phyloP scores from a whole-genome alignment of 2,888 invertebrate species.

The Ferrisia virgata region DNA sequence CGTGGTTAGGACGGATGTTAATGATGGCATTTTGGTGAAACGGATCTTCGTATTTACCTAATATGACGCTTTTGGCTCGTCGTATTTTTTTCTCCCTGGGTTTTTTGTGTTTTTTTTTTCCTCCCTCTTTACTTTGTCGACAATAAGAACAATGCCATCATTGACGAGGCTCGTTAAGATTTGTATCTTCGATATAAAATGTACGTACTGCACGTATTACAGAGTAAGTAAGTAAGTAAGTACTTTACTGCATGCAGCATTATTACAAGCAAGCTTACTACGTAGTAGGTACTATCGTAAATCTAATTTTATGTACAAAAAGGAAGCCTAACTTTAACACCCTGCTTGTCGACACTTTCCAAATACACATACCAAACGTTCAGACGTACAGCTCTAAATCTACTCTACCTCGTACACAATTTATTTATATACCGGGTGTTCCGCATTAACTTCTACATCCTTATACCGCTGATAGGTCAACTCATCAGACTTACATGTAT shows the following conservation, averaged over 20 bases:
- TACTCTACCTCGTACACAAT: neutral
- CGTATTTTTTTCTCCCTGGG: too few species aligned
- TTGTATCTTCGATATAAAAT: neutral
- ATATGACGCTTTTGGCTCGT: neutral
- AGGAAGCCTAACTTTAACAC: neutral
- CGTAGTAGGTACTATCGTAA: neutral
- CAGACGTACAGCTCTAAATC: too few species aligned
- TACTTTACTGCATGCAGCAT: too few species aligned
- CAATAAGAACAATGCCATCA: neutral
- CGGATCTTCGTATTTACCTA: slow-evolving; percentile 34
- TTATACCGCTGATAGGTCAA: too few species aligned
- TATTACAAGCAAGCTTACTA: too few species aligned
- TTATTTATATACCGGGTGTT: too few species aligned
- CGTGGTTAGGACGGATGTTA: slow-evolving; percentile 36
- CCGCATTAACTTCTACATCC: too few species aligned
- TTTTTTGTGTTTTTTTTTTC: neutral
- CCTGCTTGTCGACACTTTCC: neutral
- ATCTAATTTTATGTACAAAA: neutral
- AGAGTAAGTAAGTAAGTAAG: too few species aligned
- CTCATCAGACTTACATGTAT: too few species aligned
- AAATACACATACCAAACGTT: too few species aligned
- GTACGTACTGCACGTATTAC: neutral
- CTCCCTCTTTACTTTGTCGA: neutral
- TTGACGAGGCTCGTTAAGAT: slow-evolving; percentile 19
- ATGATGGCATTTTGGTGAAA: slow-evolving; percentile 44